Percentiles rank a stretch among this genome's conserved stretches.
Conservation (phyloP, 1,140 invertebrate genomes). For the Laupala kohalensis region DNA sequence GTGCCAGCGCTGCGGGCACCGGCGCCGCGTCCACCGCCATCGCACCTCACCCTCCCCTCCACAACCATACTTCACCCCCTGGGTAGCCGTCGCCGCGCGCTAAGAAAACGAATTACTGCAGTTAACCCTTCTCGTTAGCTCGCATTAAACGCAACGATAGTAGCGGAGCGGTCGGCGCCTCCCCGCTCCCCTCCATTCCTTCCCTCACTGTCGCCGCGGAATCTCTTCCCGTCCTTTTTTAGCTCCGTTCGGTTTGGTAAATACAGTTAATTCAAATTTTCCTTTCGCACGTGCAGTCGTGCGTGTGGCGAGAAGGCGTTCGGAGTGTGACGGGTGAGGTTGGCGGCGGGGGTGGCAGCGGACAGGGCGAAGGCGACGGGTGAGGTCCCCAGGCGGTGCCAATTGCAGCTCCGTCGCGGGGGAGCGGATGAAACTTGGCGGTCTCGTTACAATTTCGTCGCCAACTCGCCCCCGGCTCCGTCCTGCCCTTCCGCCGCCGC, state of each 20-base stretch:
- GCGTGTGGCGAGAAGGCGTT: too few relatives aligned
- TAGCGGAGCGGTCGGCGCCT: background rate
- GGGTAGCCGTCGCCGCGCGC: too few relatives aligned
- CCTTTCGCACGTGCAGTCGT: slow-evolving; percentile 1
- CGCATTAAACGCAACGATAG: slow-evolving; percentile 3
- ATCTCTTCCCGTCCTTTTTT: background rate
- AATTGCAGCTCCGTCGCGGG: background rate
- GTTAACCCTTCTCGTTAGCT: slow-evolving; percentile 8
- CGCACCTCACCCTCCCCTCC: too few relatives aligned
- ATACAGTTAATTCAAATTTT: slow-evolving; percentile 16
- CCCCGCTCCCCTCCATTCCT: background rate
- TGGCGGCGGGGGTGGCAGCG: too few relatives aligned
- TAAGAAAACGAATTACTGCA: too few relatives aligned
- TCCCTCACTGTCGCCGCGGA: background rate
- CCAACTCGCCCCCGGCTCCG: background rate
- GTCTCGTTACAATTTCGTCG: slow-evolving; percentile 1
- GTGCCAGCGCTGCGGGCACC: too few relatives aligned
- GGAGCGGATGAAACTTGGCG: background rate
- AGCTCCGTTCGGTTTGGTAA: background rate
- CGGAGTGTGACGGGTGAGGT: too few relatives aligned
- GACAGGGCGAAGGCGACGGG: too few relatives aligned
- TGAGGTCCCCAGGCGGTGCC: slow-evolving; percentile 6
- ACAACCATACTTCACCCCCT: too few relatives aligned
- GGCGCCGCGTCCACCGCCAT: too few relatives aligned
- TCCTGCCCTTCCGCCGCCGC: background rate